Evolutionary conservation across 1,140 invertebrate species (phyloP).

Genomic region (Drosophila watanabei): DNA sequence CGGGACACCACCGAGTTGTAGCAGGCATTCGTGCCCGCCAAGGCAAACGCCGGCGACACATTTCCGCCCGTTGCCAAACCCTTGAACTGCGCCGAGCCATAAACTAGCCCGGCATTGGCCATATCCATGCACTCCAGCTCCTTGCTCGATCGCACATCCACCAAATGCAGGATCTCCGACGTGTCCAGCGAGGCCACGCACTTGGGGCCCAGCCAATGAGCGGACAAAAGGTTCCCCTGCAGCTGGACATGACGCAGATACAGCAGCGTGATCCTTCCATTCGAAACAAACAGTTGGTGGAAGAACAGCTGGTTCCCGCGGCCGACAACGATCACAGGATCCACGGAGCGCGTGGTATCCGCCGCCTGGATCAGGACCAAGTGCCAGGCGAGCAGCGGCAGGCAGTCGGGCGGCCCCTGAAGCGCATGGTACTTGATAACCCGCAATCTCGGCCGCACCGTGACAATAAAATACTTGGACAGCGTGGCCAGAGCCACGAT

Average conservation of each 20-base stretch:
- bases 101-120: conserved; percentile 94
- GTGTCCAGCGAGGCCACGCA: conserved; percentile 94
- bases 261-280: conserved; percentile 73
- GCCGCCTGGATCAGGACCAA: conserved; percentile 94
- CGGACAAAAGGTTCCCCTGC: conserved; percentile 89
- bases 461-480: conserved; percentile 96
- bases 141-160: conserved; percentile 95
- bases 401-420: conserved; percentile 88
- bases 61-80: conserved; percentile 91
- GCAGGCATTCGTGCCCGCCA: conserved; percentile 94
- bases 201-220: conserved; percentile 95
- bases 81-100: conserved; percentile 97
- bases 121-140: conserved; percentile 94
- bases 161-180: conserved; percentile 93
- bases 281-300: conserved; percentile 87
- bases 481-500: conserved; percentile 97
- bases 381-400: conserved; percentile 97
- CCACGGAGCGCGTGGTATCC: conserved; percentile 90
- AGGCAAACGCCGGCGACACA: conserved; percentile 86
- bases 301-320: conserved; percentile 93
- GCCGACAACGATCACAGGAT: conserved; percentile 95
- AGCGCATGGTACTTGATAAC: conserved; percentile 86
- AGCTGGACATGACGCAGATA: conserved; percentile 90
- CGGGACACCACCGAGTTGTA: conserved; percentile 95
- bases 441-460: conserved; percentile 91